Evolutionary conservation across 2,113 vertebrate genomes (phyloP).

Genomic region (Tinamus guttatus): DNA sequence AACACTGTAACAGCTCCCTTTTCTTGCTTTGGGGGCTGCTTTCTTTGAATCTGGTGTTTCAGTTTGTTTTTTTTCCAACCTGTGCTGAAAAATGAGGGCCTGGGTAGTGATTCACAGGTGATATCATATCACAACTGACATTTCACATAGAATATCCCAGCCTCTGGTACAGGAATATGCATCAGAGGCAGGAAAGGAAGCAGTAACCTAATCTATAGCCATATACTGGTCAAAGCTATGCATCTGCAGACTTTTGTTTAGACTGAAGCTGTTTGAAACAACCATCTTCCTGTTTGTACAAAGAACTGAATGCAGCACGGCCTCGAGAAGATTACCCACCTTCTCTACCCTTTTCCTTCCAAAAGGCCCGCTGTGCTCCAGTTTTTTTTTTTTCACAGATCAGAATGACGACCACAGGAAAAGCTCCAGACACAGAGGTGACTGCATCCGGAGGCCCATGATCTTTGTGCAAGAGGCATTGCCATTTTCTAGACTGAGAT

Average conservation of each 20-base stretch:
- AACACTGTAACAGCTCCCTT: rapidly evolving
- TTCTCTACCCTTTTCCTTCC: neutral
- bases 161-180: neutral
- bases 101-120: rapidly evolving
- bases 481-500: neutral
- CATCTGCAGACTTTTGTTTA: neutral
- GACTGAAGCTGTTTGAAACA: neutral
- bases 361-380: neutral
- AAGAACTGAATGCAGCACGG: neutral
- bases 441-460: neutral
- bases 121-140: no score
- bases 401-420: neutral
- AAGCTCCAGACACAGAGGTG: neutral
- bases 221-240: neutral
- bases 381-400: neutral
- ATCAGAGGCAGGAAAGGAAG: neutral
- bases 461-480: neutral
- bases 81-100: neutral
- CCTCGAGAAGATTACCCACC: neutral
- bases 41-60: neutral
- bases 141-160: neutral
- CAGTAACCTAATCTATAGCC: neutral
- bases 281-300: neutral
- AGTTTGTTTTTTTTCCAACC: neutral
- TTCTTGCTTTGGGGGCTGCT: neutral